Percentiles rank a stretch among this genome's conserved stretches.
These are phyloP conservation scores for Platichthys flesus DNA, from an alignment of 2,113 vertebrate genomes.

Conservation along the genomic window DNA sequence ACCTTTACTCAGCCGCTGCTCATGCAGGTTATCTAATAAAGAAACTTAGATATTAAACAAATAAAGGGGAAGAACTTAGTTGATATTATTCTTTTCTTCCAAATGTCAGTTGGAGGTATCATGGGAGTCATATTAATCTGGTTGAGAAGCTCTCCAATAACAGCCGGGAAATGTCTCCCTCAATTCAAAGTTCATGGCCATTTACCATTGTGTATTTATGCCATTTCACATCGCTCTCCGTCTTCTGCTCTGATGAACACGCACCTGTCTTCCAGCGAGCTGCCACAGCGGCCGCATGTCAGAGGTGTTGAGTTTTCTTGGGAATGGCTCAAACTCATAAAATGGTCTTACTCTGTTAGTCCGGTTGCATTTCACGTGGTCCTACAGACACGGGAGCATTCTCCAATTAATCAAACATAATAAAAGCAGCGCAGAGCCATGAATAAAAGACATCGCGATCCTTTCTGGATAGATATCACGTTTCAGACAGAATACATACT, in stretches of 20 bases:
- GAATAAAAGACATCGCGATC: not conserved
- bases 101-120: conserved; percentile 81
- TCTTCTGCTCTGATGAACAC: conserved; percentile 53
- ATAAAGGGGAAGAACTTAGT: conserved; percentile 74
- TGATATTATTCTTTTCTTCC: conserved; percentile 80
- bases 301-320: conserved; percentile 33
- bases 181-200: conserved; percentile 81
- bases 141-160: conserved; percentile 75
- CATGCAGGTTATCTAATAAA: conserved; percentile 73
- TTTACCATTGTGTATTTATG: conserved; percentile 79
- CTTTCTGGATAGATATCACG: too few relatives aligned
- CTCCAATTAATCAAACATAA: conserved; percentile 9
- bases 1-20: conserved; percentile 65
- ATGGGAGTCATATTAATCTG: conserved; percentile 75
- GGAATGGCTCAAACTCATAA: conserved; percentile 30
- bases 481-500: not conserved
- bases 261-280: conserved; percentile 35
- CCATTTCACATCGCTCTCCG: conserved; percentile 66
- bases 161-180: conserved; percentile 70
- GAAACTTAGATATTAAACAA: conserved; percentile 76
- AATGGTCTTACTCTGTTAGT: conserved; percentile 16
- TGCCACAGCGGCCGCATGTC: conserved; percentile 26
- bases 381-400: conserved; percentile 1
- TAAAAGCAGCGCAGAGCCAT: not conserved
- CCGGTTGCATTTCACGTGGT: conserved; percentile 10